A percentile compares a stretch with the other conserved stretches of the same genome.
Evolutionary conservation across 2,888 invertebrate genomes (phyloP).

Genomic region (Belgica antarctica): DNA sequence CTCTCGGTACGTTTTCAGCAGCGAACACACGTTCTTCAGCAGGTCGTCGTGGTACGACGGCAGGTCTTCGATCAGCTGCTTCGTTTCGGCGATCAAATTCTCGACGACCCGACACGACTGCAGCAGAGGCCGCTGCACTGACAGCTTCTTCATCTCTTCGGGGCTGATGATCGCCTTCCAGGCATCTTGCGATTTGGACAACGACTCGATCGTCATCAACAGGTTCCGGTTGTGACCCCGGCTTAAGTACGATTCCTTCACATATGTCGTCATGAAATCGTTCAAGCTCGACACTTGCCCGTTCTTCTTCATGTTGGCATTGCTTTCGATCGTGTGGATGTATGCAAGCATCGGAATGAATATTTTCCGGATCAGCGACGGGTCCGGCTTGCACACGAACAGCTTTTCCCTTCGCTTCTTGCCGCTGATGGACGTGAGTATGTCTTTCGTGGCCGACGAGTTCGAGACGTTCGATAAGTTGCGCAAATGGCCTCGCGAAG

Average conservation of each 20-base stretch:
- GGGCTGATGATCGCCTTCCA: conserved; percentile 74
- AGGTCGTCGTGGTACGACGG: conserved; percentile 74
- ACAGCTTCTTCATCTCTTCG: conserved; percentile 64
- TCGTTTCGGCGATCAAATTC: conserved; percentile 62
- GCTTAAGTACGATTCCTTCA: conserved; percentile 81
- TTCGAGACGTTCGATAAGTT: conserved; percentile 36
- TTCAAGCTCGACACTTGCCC: conserved; percentile 73
- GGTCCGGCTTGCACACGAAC: conserved; percentile 74
- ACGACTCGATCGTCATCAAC: conserved; percentile 62
- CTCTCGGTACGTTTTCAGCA: conserved; percentile 70
- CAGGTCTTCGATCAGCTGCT: conserved; percentile 66
- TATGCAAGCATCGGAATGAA: conserved; percentile 81
- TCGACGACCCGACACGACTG: conserved; percentile 74
- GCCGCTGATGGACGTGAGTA: conserved; percentile 33
- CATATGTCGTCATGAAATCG: conserved; percentile 81
- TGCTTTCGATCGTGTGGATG: conserved; percentile 74
- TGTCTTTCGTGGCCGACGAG: conserved; percentile 37
- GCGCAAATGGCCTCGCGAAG: conserved; percentile 33
- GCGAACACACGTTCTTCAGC: conserved; percentile 67
- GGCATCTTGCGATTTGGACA: conserved; percentile 72
- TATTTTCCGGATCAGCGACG: conserved; percentile 71
- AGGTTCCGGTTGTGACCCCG: conserved; percentile 64
- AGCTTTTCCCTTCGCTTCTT: conserved; percentile 58
- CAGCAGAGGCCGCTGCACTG: conserved; percentile 63
- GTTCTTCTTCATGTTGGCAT: conserved; percentile 59